Conservation (phyloP, 2,888 invertebrate genomes). For the Glaucopsyche alexis region DNA sequence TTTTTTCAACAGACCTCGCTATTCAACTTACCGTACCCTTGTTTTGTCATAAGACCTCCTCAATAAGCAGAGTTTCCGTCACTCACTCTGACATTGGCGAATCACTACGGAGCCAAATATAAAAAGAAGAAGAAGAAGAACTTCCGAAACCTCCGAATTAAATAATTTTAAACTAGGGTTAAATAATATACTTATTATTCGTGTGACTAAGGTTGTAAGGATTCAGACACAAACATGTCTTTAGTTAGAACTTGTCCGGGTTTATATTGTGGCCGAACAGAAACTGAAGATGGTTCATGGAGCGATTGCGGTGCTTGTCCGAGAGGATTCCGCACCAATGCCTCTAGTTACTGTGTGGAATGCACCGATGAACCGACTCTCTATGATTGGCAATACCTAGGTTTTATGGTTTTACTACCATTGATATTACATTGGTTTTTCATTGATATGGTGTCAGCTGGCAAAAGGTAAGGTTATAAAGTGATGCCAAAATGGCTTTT, state of each 20-base stretch:
- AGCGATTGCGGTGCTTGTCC: conserved; percentile 93
- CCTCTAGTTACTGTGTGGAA: conserved; percentile 85
- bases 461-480: conserved; percentile 80
- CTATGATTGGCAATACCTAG: conserved; percentile 96
- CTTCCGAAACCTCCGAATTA: neutral
- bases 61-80: too few relatives aligned
- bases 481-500: neutral
- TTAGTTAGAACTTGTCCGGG: conserved; percentile 85
- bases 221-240: conserved; percentile 49
- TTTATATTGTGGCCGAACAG: conserved; percentile 88
- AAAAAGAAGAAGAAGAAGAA: too few relatives aligned
- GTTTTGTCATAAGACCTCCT: too few relatives aligned
- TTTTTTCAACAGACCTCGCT: too few relatives aligned
- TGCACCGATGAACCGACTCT: conserved; percentile 88
- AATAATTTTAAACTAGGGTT: too few relatives aligned
- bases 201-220: neutral
- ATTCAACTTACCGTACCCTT: too few relatives aligned
- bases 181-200: neutral
- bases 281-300: conserved; percentile 82
- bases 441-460: conserved; percentile 90
- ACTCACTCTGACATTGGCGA: too few relatives aligned
- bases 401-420: conserved; percentile 95
- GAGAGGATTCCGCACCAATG: conserved; percentile 87
- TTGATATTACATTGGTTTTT: conserved; percentile 95
- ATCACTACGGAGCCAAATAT: too few relatives aligned